These are phyloP conservation scores for Synaphobranchus kaupii DNA, from an alignment of 2,797 vertebrate species.

Conservation along the genomic window DNA sequence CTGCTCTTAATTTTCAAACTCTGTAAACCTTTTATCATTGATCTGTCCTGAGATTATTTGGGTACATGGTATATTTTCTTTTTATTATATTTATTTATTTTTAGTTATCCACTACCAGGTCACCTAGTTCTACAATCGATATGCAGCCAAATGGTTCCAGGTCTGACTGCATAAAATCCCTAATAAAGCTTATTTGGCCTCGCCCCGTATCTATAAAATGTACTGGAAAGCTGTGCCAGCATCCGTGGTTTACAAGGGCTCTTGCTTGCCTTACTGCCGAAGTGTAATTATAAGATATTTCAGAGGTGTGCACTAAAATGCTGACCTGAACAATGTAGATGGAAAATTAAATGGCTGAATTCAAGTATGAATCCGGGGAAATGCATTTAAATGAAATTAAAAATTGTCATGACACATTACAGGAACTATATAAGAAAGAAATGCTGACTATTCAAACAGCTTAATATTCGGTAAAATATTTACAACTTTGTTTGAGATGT, in stretches of 20 bases:
- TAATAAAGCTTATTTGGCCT: not conserved
- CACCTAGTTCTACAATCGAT: not conserved
- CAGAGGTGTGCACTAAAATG: not conserved
- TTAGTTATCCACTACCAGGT: not conserved
- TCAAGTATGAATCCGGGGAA: not conserved
- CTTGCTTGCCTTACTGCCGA: not conserved
- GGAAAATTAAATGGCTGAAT: not conserved
- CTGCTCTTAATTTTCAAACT: not conserved
- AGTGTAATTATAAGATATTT: slow-evolving; percentile 5
- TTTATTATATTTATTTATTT: slow-evolving; percentile 2
- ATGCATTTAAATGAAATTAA: not conserved
- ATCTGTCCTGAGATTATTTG: not conserved
- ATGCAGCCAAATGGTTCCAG: not conserved
- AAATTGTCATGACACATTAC: not conserved
- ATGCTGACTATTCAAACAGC: not conserved
- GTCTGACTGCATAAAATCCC: not conserved
- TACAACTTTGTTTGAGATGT: not conserved
- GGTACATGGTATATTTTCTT: not conserved
- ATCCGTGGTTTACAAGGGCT: not conserved
- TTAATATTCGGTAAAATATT: not conserved
- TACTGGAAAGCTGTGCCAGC: not conserved
- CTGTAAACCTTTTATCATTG: not conserved
- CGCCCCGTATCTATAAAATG: not conserved
- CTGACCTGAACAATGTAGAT: not conserved
- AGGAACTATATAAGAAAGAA: not conserved